Conservation (phyloP, 2,888 invertebrate species). For the Didymodactylos carnosus region DNA sequence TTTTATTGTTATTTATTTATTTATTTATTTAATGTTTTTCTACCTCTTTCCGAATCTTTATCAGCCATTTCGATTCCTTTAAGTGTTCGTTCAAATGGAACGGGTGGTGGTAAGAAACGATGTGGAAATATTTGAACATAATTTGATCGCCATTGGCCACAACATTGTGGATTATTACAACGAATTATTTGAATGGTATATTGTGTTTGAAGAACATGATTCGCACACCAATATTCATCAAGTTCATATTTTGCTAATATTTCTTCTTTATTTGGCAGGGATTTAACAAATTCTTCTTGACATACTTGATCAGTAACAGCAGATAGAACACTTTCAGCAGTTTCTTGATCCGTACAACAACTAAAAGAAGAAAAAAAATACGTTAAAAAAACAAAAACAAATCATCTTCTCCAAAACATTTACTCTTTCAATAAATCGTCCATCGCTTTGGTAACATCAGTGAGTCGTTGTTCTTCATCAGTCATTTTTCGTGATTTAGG, state of each 20-base stretch:
- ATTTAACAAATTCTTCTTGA: no score
- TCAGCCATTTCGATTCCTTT: not conserved
- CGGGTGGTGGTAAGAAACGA: not conserved
- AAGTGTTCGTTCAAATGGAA: not conserved
- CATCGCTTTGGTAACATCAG: not conserved
- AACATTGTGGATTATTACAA: not conserved
- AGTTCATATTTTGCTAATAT: no score
- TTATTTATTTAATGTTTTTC: no score
- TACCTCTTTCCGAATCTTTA: no score
- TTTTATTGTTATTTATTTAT: no score
- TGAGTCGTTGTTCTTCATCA: not conserved
- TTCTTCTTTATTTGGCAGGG: no score
- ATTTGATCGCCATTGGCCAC: not conserved
- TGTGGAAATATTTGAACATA: not conserved
- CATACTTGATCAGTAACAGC: no score
- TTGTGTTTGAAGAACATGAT: not conserved
- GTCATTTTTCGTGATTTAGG: not conserved
- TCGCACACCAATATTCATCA: conserved; percentile 1
- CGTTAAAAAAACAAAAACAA: no score
- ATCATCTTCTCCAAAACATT: no score
- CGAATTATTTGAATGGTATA: not conserved
- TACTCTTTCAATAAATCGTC: not conserved
- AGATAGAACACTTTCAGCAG: no score
- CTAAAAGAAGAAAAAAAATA: no score
- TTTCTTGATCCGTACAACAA: no score